Conservation (phyloP, 2,888 invertebrate species). For the Heliconius sara region DNA sequence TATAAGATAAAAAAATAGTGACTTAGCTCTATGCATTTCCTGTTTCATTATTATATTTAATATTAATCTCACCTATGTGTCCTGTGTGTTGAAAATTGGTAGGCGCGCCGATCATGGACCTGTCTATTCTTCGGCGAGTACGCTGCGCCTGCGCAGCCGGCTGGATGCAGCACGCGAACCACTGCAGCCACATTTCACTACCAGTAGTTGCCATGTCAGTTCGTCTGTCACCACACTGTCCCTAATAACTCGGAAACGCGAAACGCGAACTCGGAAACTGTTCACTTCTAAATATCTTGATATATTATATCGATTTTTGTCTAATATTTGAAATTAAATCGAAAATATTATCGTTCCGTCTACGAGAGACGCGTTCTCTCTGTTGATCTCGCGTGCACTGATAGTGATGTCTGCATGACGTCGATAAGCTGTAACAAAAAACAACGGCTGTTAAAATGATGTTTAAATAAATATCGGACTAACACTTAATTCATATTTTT, state of each 20-base stretch:
- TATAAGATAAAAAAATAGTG: background rate
- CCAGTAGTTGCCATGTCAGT: conserved; percentile 87
- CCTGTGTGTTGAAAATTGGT: conserved; percentile 98
- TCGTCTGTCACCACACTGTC: conserved; percentile 50
- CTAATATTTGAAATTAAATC: background rate
- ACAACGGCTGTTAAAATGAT: conserved; percentile 51
- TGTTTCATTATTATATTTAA: background rate
- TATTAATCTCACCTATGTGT: conserved; percentile 73
- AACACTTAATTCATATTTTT: conserved; percentile 24
- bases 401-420: conserved; percentile 73
- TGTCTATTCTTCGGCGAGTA: conserved; percentile 90
- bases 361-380: conserved; percentile 40
- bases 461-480: conserved; percentile 25
- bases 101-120: conserved; percentile 97
- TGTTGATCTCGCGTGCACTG: conserved; percentile 63
- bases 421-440: conserved; percentile 72
- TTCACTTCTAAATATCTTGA: background rate
- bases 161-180: conserved; percentile 96
- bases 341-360: conserved; percentile 3
- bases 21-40: background rate
- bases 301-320: conserved; percentile 11
- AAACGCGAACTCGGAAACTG: conserved; percentile 39
- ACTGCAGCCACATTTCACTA: conserved; percentile 94
- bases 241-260: conserved; percentile 39
- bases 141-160: conserved; percentile 90